Conservation (phyloP, 2,113 vertebrate species). For the Mastomys natalensis region DNA sequence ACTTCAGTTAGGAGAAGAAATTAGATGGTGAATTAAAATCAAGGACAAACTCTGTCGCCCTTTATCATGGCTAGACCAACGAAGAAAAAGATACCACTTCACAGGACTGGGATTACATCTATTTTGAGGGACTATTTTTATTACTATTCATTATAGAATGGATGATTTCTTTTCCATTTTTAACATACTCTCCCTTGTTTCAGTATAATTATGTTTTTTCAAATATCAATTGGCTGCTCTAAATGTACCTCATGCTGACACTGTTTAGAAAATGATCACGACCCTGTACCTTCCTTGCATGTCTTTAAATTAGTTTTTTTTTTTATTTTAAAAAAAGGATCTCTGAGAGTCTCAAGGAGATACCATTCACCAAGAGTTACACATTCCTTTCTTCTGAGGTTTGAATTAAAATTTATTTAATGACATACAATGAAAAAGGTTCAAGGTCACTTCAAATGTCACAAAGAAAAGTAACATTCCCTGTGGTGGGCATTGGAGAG, state of each 20-base stretch:
- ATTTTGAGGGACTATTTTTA: neutral
- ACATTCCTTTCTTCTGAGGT: constrained; percentile 7
- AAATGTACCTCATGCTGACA: neutral
- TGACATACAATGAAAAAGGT: neutral
- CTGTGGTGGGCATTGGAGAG: neutral
- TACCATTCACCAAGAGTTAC: neutral
- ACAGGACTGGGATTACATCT: neutral
- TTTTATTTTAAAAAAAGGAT: neutral
- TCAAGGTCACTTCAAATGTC: constrained; percentile 35
- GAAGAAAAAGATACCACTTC: neutral
- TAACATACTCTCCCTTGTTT: neutral
- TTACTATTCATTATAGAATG: neutral
- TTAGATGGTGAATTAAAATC: constrained; percentile 47
- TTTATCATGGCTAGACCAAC: neutral
- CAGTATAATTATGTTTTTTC: neutral
- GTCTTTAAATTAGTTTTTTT: neutral
- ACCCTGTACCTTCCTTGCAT: neutral
- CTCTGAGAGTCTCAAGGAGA: neutral
- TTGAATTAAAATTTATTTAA: constrained; percentile 56
- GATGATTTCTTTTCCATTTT: neutral
- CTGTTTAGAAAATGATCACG: neutral
- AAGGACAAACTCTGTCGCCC: neutral
- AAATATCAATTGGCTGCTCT: neutral
- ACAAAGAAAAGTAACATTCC: neutral
- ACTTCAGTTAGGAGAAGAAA: constrained; percentile 43